Evolutionary conservation across 1,140 invertebrate genomes (phyloP), one percentile per base, ranked within the genome.

Genomic region (Brachionus rotundiformis): DNA sequence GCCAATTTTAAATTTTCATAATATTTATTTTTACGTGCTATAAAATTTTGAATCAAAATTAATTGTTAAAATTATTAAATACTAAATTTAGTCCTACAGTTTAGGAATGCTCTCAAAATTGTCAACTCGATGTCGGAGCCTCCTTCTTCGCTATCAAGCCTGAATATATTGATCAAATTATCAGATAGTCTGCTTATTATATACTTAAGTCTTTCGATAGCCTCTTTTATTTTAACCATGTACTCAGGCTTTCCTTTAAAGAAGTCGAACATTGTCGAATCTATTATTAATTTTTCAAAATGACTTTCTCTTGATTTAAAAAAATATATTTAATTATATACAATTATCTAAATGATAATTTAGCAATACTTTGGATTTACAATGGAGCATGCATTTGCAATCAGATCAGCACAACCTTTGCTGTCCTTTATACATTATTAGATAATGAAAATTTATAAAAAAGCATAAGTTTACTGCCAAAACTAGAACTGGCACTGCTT

Each of bases 381-480:
- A 25, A 75, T 82, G 54, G 81, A 83, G 41, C 83, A 85, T 10
- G 85, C 87, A 44, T 84, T 83, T 13, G 87, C 87, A 19, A 89
- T 85, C 49, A 87, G 85, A 83, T 89, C 88, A 23, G 88, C 87
- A 33, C 86, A 86, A 54, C 88, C 84, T 8, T 88, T 88, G 3
- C 87, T 87, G 10, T 87, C 87, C 54, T 86, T 36, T 41, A 54
- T 31, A 79, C n/a, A 75, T 75, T 27, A 49, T 29, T 77, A 31
- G 5, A 27, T 31, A 11, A 23, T 59, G 10, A 33, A 59, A 11
- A 25, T 54, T 33, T 31, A 13, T 59, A 16, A 29, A 79, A 59
- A 41, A 1, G 31, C 10, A 31, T 23, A 25, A 63, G 23, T 59
- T 29, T 79, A 79, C 76, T 11, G 76, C 76, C 3, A 89, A 85